Evolutionary conservation across 2,888 invertebrate genomes (phyloP), one percentile per base, ranked within the genome.

Genomic region (Mellilla xanthometata): DNA sequence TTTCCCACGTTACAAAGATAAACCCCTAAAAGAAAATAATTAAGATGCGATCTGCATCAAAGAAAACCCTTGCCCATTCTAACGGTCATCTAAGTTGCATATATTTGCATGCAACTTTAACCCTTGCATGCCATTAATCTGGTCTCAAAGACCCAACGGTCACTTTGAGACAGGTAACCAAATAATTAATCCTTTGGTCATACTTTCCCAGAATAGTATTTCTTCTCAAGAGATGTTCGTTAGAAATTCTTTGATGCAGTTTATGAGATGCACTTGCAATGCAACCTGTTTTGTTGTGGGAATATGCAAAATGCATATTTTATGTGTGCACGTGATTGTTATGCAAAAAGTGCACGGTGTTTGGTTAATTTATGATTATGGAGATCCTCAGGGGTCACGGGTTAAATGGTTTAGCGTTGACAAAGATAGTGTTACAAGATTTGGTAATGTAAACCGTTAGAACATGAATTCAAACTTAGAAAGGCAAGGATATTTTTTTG

Each of bases 331-430:
- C 19, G 72, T 65, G 47, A 68, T 81, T 81, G 74, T 81, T 35
- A 78, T 78, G 75, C 72, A 74, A 72, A 80, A 76, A 67, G 52
- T 61, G 51, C 54, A 54, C 47, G 59, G 68, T 65, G 52, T 61
- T 62, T 64, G 65, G 68, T 73, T 83, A 81, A 86, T 77, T 76
- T 72, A 81, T 63, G 68, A 76, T 81, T 84, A 84, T 83, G 81
- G 71, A 77, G 65, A 80, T 80, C 54, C 44, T 65, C 60, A 19
- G 8, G 31, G 32, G 39, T 68, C 49, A 54, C 48, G 49, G 62
- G 61, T 55, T 55, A 36, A 35, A 39, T 12, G n/a, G 2, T n/a
- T 62, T 50, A 58, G 65, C 57, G 58, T 59, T 68, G 30, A 54
- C 52, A 62, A 68, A 65, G 36, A 28, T 55, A 57, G 52, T 24